Evolutionary conservation across 1,140 invertebrate species (phyloP).

Genomic region (Macrosteles quadrilineatus): DNA sequence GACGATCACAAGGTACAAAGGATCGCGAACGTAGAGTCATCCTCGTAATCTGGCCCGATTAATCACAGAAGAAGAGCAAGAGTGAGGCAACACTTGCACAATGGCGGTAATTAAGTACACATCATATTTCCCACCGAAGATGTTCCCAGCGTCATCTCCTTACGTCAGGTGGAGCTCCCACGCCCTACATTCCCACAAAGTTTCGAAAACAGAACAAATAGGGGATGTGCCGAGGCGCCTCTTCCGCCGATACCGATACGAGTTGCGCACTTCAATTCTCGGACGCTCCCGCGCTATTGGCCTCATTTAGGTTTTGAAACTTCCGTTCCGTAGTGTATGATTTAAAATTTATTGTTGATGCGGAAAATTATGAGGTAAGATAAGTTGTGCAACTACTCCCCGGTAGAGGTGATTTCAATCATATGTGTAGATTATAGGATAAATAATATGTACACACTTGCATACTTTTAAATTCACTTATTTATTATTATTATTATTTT

Average conservation of each 20-base stretch:
- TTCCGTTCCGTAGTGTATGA: too few species aligned
- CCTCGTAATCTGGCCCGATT: slow-evolving; percentile 9
- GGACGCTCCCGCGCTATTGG: background rate
- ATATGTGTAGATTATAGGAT: too few species aligned
- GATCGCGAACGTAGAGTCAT: background rate
- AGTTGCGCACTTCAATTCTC: background rate
- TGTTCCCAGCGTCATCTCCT: slow-evolving; percentile 23
- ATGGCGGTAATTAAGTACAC: slow-evolving; percentile 21
- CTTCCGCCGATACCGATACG: background rate
- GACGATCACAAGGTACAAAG: background rate
- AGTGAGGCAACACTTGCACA: background rate
- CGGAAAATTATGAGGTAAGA: too few species aligned
- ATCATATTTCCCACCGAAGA: slow-evolving; percentile 22
- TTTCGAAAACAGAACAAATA: slow-evolving; percentile 19
- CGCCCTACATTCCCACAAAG: slow-evolving; percentile 3
- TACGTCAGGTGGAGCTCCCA: slow-evolving; percentile 7
- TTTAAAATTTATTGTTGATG: too few species aligned
- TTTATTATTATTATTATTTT: too few species aligned
- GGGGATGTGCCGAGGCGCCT: background rate
- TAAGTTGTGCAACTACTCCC: too few species aligned
- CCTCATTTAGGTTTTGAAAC: background rate
- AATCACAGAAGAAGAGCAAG: slow-evolving; percentile 1
- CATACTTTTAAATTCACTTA: too few species aligned
- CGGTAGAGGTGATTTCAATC: too few species aligned
- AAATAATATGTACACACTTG: too few species aligned